Conservation (phyloP, 2,113 vertebrate genomes). For the Catagonus wagneri region DNA sequence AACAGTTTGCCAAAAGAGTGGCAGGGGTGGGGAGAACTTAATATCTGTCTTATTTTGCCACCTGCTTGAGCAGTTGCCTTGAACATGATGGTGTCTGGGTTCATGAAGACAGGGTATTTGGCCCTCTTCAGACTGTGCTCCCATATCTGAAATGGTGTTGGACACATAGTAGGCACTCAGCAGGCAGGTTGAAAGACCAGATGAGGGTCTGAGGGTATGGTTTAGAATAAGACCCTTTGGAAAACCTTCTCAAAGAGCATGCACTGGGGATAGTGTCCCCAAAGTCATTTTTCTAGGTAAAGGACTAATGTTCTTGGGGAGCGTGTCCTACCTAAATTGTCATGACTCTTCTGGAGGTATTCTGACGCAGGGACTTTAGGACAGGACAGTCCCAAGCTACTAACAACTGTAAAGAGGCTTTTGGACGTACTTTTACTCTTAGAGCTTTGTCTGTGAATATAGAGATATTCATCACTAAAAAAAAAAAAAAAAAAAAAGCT, state of each 20-base stretch:
- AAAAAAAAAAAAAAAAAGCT: slow-evolving; percentile 28
- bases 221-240: background rate
- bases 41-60: slow-evolving; percentile 40
- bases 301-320: background rate
- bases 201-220: background rate
- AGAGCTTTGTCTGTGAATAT: slow-evolving; percentile 3
- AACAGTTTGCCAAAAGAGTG: slow-evolving; percentile 26
- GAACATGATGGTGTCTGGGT: background rate
- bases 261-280: background rate
- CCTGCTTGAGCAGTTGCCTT: background rate
- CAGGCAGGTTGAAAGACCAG: background rate
- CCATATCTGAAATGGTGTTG: background rate
- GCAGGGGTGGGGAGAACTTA: background rate
- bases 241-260: background rate
- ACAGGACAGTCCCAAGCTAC: background rate
- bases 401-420: background rate
- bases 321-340: background rate
- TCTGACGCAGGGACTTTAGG: background rate
- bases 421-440: background rate
- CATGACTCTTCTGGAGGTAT: background rate
- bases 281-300: background rate
- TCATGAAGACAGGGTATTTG: background rate
- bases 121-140: background rate
- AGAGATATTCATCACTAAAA: slow-evolving; percentile 47
- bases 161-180: background rate